Conservation (phyloP, 2,797 vertebrate genomes). For the Phalanger gymnotis region DNA sequence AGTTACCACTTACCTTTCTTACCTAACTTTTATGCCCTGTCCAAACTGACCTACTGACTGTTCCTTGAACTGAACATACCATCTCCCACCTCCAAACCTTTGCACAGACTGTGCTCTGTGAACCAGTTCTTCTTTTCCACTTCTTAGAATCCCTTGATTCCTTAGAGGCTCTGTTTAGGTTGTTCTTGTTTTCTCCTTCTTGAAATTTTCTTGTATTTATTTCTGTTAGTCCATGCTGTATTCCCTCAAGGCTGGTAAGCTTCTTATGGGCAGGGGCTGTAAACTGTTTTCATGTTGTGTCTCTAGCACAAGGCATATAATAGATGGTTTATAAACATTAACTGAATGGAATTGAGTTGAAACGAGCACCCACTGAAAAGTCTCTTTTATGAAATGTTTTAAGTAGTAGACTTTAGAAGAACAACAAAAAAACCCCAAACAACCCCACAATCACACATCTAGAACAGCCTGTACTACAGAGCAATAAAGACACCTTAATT, state of each 20-base stretch:
- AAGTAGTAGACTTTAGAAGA: neutral
- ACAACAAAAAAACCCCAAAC: neutral
- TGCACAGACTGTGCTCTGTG: neutral
- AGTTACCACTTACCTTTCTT: neutral
- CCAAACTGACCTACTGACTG: neutral
- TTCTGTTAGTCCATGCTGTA: neutral
- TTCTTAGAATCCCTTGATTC: neutral
- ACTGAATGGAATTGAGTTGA: neutral
- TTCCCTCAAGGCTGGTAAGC: neutral
- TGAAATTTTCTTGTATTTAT: neutral
- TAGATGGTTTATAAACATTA: neutral
- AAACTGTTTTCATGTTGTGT: neutral
- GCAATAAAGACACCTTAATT: neutral
- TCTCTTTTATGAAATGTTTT: neutral
- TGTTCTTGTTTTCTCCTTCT: neutral
- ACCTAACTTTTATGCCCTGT: neutral
- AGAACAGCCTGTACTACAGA: neutral
- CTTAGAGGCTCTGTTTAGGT: neutral
- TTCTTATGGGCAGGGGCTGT: neutral
- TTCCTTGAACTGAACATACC: neutral
- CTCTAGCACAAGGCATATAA: neutral
- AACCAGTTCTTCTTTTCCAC: neutral
- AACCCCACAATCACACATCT: neutral
- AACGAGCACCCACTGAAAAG: neutral
- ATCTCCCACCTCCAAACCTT: neutral